Evolutionary conservation across 2,888 invertebrate genomes (phyloP), one percentile per base, ranked within the genome.

Genomic region (Sipha maydis): DNA sequence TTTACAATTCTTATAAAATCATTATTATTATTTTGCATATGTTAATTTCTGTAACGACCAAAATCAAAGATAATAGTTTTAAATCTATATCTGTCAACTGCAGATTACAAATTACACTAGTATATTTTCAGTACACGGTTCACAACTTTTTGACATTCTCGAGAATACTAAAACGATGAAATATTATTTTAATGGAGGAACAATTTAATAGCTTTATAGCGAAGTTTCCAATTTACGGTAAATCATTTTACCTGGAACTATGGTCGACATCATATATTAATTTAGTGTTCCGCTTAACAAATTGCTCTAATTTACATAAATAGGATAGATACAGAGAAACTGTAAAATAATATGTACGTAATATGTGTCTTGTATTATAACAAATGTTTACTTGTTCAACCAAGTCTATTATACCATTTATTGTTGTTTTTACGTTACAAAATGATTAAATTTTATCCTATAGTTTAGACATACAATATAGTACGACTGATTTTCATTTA

Each of bases 231-330:
- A 76, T 84, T 67, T 76, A 61, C 84, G 67, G 61, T 76, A 76
- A 84, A 84, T 76, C 75, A 84, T 84, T 84, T 76, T 41, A 67
- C 31, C 41, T 76, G 41, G 25, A 41, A 41, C 41, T 76, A 76
- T 67, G n/a, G 41, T 67, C 28, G 25, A 31, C 67, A 31, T 25
- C 8, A 31, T 67, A 84, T 76, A 76, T 84, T 76, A 67, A 38
- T 76, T 84, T 41, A 56, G 21, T 75, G 75, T 69, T 38, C 38
- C 21, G 28, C 76, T 76, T 76, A 84, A 84, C 75, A 76, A 73
- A 84, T 76, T 84, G 75, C 56, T 83, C 19, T 75, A 84, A 84
- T 84, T 84, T 67, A 25, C 84, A 76, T 84, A 76, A 76, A 83
- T 83, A 83, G 4, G 14, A 7, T 61, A 25, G n/a, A 11, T 83